phyloP scores from a whole-genome alignment of 2,797 vertebrate genomes.

The Eulemur coronatus region DNA sequence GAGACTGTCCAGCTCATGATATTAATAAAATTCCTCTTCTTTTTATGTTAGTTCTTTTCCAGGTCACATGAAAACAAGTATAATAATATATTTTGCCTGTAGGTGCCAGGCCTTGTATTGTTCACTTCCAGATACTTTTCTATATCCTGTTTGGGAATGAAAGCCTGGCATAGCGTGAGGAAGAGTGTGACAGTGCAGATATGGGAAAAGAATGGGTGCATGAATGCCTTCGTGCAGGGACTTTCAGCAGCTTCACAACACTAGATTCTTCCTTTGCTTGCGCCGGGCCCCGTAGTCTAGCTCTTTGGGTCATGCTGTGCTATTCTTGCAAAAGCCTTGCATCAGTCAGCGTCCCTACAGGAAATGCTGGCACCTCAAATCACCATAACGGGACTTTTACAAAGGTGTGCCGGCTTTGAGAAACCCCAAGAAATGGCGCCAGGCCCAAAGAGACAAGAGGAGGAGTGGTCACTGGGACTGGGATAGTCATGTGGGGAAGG shows the following conservation, averaged over 20 bases:
- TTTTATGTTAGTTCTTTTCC: background rate
- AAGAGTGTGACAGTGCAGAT: background rate
- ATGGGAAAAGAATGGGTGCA: background rate
- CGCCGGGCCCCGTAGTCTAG: background rate
- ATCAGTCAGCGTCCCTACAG: accelerated
- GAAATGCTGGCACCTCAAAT: background rate
- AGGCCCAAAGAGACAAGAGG: background rate
- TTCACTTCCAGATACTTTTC: background rate
- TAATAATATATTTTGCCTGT: conserved; percentile 22
- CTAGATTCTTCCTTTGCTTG: background rate
- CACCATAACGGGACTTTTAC: background rate
- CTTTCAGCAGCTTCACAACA: background rate
- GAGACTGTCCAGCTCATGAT: background rate
- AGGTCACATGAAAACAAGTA: background rate
- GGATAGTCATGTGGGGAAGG: background rate
- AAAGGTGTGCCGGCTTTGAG: background rate
- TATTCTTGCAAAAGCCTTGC: background rate
- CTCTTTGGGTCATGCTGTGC: background rate
- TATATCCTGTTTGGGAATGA: background rate
- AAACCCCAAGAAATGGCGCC: background rate
- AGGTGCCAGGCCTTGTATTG: background rate
- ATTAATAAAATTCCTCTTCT: conserved; percentile 1
- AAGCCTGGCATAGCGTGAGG: background rate
- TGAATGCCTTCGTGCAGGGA: background rate
- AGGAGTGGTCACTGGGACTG: background rate